A percentile compares a stretch with the other conserved stretches of the same genome.
These are phyloP conservation scores for Grallaria varia DNA, from an alignment of 2,113 vertebrate species.

Conservation along the genomic window DNA sequence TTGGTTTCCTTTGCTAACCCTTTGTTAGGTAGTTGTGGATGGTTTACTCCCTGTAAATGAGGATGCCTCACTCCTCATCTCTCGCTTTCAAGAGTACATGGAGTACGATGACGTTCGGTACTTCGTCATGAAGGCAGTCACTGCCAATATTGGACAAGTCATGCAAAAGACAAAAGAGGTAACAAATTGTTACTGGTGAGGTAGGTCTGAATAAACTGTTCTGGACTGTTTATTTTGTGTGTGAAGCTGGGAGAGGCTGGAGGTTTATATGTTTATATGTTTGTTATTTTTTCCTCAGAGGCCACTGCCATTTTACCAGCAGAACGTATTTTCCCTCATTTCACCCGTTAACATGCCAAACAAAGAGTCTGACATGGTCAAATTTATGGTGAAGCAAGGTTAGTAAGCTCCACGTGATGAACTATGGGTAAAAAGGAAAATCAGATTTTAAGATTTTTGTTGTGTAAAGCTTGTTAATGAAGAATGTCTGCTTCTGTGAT, in stretches of 20 bases:
- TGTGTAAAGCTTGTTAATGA: neutral
- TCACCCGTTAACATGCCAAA: constrained; percentile 83
- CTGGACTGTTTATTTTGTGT: accelerated
- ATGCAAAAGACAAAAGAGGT: constrained; percentile 82
- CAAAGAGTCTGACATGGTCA: constrained; percentile 69
- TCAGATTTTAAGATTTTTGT: neutral
- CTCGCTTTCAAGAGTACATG: constrained; percentile 86
- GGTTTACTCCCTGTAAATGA: constrained; percentile 74
- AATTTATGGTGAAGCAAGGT: constrained; percentile 86
- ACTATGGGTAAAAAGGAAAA: neutral
- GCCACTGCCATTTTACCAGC: constrained; percentile 73
- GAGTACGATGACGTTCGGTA: constrained; percentile 87
- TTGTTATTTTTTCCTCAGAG: neutral
- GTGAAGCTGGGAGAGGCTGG: neutral
- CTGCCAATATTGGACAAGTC: constrained; percentile 65
- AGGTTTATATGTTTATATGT: neutral
- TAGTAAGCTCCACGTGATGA: neutral
- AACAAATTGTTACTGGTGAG: neutral
- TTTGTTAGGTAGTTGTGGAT: constrained; percentile 77
- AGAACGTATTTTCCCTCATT: constrained; percentile 84
- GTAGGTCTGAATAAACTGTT: neutral
- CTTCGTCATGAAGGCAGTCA: constrained; percentile 82
- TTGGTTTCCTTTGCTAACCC: neutral
- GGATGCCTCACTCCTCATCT: constrained; percentile 81
- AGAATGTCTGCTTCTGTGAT: neutral